Evolutionary conservation across 2,797 vertebrate genomes (phyloP), one percentile per base, ranked within the genome.

Genomic region (Paguma larvata): DNA sequence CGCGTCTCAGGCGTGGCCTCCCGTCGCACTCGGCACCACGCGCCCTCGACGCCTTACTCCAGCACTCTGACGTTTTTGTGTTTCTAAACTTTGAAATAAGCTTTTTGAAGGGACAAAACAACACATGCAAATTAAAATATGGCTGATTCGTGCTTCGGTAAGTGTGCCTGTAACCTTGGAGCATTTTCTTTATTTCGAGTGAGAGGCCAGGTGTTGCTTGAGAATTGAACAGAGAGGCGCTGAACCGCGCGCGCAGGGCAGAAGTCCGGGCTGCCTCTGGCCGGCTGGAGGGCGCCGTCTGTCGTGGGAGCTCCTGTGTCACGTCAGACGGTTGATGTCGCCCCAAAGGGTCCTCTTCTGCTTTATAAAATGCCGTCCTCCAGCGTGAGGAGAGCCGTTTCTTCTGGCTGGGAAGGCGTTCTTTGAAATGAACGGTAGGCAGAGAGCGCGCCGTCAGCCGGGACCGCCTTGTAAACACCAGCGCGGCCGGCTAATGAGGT

Each of bases 391-490:
- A 21, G 77, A 73, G 67, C 21, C 0, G n/a, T 46, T 23, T 70
- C 53, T 48, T 6, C 19, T 11, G 48, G 5, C 18, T 11, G 4
- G 44, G 41, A 65, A 25, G 32, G 48, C n/a, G 1, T 14, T 63
- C 87, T 94, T 67, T 73, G 87, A 68, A 19, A 53, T 3, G 34
- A 48, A 32, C 90, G 27, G 41, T 77, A 12, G 34, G 67, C 48
- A 87, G 70, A 89, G 93, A 97, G 88, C 97, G 85, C 72, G 21
- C 97, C 91, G 82, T 93, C 92, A 89, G 97, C 98, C 98, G 98
- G 98, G 99, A 98, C 98, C 98, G 94, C 98, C 99, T 98, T 98
- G 99, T 99, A 99, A 99, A 99, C 99, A 99, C 97, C 88, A 89
- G 97, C 93, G 97, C 94, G 96, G 97, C 97, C 98, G 98, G 97